phyloP scores from a whole-genome alignment of 2,797 vertebrate species.

The Lepilemur ruficaudatus region DNA sequence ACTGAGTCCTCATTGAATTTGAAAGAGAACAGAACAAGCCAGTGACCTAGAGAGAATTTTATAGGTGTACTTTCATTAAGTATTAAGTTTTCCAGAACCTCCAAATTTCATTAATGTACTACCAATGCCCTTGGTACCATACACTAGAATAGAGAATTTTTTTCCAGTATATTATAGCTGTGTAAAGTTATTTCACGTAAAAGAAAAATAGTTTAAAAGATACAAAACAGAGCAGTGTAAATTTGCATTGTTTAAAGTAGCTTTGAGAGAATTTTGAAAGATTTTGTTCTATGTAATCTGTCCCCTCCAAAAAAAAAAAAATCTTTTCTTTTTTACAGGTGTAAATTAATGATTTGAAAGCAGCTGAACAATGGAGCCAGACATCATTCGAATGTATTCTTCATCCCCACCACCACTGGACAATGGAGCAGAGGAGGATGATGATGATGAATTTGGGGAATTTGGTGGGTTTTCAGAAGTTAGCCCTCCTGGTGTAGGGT shows the following conservation, averaged over 20 bases:
- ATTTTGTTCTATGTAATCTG: neutral
- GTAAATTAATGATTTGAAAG: conserved; percentile 80
- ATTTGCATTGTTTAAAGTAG: conserved; percentile 35
- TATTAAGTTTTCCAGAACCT: conserved; percentile 41
- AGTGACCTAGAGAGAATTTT: neutral
- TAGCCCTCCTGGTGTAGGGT: conserved; percentile 84
- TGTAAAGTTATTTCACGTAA: conserved; percentile 34
- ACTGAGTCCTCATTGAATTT: neutral
- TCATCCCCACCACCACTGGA: conserved; percentile 92
- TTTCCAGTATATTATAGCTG: neutral
- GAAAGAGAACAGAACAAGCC: conserved; percentile 27
- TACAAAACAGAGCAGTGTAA: conserved; percentile 12
- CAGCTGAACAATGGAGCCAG: conserved; percentile 91
- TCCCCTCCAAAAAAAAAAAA: neutral
- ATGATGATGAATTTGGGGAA: conserved; percentile 93
- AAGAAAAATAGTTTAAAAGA: conserved; percentile 33
- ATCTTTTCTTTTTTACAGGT: conserved; percentile 80
- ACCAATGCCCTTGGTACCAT: neutral
- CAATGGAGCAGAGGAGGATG: conserved; percentile 92
- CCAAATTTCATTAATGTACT: conserved; percentile 17
- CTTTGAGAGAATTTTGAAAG: conserved; percentile 49
- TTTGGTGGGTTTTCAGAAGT: conserved; percentile 90
- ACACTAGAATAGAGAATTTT: neutral
- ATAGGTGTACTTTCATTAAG: neutral
- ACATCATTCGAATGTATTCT: conserved; percentile 91